These are phyloP conservation scores for Phrynocephalus versicolor DNA, from an alignment of 2,113 vertebrate genomes.

Conservation along the genomic window DNA sequence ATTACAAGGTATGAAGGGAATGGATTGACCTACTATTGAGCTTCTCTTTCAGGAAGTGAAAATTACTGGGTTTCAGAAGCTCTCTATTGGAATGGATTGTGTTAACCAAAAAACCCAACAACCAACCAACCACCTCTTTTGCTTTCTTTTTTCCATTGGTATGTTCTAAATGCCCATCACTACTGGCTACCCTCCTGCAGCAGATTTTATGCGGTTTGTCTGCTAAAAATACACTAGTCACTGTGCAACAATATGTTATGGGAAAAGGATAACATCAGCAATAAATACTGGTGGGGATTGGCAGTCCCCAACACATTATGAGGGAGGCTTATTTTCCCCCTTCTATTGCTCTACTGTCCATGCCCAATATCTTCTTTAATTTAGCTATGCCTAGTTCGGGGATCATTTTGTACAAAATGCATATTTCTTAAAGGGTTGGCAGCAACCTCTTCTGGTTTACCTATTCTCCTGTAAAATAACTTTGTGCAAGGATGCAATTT, in stretches of 20 bases:
- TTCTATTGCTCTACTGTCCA: not conserved
- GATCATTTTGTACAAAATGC: not conserved
- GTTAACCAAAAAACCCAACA: too few species aligned
- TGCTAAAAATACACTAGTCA: not conserved
- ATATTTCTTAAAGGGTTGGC: not conserved
- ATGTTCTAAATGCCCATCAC: too few species aligned
- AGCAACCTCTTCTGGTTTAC: not conserved
- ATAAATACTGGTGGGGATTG: not conserved
- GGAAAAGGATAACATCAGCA: not conserved
- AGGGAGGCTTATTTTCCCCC: not conserved
- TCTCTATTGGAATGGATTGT: too few species aligned
- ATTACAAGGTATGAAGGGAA: not conserved
- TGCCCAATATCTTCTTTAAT: not conserved
- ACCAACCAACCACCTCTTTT: too few species aligned
- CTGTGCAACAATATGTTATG: not conserved
- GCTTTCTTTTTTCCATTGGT: too few species aligned
- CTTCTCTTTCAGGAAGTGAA: not conserved
- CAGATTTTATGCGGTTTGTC: not conserved
- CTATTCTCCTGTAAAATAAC: not conserved
- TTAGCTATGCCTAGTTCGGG: not conserved
- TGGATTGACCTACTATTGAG: too few species aligned
- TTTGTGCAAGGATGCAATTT: constrained; percentile 18
- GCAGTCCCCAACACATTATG: not conserved
- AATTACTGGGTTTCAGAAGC: not conserved
- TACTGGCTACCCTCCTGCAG: not conserved